These are phyloP conservation scores for Chironex yamaguchii DNA, from an alignment of 30 jellyfish, hydroid and myxozoan genomes.

Conservation along the genomic window DNA sequence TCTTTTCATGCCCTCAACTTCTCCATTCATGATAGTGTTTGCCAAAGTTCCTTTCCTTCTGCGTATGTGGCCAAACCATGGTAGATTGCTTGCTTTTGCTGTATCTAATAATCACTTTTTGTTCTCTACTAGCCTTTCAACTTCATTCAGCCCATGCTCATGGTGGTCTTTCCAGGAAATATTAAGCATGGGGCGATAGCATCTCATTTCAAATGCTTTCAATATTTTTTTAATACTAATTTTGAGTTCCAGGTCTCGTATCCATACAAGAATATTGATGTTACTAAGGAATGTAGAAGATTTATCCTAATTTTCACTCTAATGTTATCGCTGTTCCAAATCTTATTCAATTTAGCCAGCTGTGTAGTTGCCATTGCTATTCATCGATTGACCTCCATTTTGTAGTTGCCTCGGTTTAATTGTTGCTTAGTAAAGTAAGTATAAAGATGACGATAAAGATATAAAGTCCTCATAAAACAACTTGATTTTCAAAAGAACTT, in stretches of 20 bases:
- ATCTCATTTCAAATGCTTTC: constrained; percentile 17
- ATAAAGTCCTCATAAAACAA: too few relatives aligned
- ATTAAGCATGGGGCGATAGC: constrained; percentile 30
- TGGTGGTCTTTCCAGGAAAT: constrained; percentile 14
- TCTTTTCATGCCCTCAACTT: constrained; percentile 20
- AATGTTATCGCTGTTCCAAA: constrained; percentile 16
- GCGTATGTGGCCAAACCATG: constrained; percentile 36
- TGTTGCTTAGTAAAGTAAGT: too few relatives aligned
- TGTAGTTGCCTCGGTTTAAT: too few relatives aligned
- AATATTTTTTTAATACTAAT: constrained; percentile 6
- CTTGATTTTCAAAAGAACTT: too few relatives aligned
- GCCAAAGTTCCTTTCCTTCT: constrained; percentile 40
- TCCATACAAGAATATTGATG: constrained; percentile 24
- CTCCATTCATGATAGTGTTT: constrained; percentile 14
- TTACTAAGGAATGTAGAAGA: not conserved
- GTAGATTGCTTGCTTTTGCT: constrained; percentile 39
- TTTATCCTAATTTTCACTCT: not conserved
- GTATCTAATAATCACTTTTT: constrained; percentile 11
- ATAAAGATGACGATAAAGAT: too few relatives aligned
- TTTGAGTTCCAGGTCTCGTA: constrained; percentile 32
- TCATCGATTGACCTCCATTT: too few relatives aligned
- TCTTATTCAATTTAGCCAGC: constrained; percentile 24
- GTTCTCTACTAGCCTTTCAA: not conserved
- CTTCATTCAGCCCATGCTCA: not conserved
- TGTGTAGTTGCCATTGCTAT: constrained; percentile 41